Percentiles rank a stretch among this genome's conserved stretches.
These are phyloP conservation scores for Agrochola circellaris DNA, from an alignment of 2,888 invertebrate genomes.

Conservation along the genomic window DNA sequence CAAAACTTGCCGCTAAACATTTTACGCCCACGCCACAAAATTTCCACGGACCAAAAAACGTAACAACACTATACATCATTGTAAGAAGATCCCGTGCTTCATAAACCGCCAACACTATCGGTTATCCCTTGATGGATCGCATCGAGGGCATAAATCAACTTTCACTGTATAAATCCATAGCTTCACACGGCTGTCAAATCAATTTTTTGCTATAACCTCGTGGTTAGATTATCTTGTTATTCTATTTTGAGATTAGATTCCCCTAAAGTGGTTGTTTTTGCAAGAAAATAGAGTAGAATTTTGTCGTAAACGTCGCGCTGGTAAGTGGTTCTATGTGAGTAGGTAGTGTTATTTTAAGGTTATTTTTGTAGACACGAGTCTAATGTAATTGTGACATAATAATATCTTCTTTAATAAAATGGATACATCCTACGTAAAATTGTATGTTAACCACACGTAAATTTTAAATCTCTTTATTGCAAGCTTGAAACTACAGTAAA, in stretches of 20 bases:
- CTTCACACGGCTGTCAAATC: constrained; percentile 69
- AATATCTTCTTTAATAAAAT: not conserved
- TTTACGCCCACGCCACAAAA: constrained; percentile 29
- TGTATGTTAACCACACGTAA: too few relatives aligned
- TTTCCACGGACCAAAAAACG: constrained; percentile 42
- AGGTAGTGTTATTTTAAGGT: constrained; percentile 3
- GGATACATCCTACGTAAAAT: not conserved
- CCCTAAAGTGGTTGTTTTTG: constrained; percentile 54
- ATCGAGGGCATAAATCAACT: constrained; percentile 76
- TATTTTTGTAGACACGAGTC: constrained; percentile 1
- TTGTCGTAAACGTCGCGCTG: constrained; percentile 20
- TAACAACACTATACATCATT: constrained; percentile 61
- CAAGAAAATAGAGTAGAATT: constrained; percentile 36
- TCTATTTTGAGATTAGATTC: constrained; percentile 61
- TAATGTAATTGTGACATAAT: constrained; percentile 1
- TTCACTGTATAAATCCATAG: constrained; percentile 72
- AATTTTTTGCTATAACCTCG: constrained; percentile 63
- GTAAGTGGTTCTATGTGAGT: constrained; percentile 33
- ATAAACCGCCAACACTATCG: constrained; percentile 70
- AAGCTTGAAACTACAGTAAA: not conserved
- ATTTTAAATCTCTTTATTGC: not conserved
- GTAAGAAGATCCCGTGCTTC: constrained; percentile 64
- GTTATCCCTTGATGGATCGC: constrained; percentile 76
- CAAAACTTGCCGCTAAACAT: constrained; percentile 3
- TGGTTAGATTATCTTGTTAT: constrained; percentile 69